A percentile compares a stretch with the other conserved stretches of the same genome.
Conservation (phyloP, 2,797 vertebrate genomes). For the Threskiornis aethiopicus region DNA sequence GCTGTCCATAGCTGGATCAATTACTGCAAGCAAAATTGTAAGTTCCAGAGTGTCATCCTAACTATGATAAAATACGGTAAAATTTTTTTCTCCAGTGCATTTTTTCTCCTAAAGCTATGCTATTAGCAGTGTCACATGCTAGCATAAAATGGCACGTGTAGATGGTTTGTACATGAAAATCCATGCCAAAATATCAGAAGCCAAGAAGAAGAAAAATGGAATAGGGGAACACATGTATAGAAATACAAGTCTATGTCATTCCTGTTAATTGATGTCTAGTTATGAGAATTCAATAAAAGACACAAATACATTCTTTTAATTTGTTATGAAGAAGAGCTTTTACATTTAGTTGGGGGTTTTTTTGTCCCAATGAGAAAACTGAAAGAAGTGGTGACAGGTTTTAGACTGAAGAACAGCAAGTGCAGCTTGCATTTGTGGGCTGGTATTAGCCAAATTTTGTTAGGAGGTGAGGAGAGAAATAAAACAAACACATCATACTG, state of each 20-base stretch:
- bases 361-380: background rate
- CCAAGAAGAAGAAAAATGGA: background rate
- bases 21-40: background rate
- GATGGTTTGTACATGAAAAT: background rate
- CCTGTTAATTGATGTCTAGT: background rate
- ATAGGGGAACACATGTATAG: background rate
- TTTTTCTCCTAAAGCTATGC: background rate
- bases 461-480: background rate
- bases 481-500: background rate
- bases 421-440: background rate
- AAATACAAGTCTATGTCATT: background rate
- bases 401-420: background rate
- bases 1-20: background rate
- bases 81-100: background rate
- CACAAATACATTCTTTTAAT: background rate
- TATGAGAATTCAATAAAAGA: background rate
- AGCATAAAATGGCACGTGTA: background rate
- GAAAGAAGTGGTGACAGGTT: background rate
- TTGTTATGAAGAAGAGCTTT: background rate
- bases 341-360: background rate
- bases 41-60: background rate
- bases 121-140: background rate
- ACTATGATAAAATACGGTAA: background rate
- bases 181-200: background rate
- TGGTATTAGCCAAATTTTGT: background rate